Base-by-base conservation (phyloP, 2,797 vertebrate genomes). In the Mormyrops attenuatus region DNA sequence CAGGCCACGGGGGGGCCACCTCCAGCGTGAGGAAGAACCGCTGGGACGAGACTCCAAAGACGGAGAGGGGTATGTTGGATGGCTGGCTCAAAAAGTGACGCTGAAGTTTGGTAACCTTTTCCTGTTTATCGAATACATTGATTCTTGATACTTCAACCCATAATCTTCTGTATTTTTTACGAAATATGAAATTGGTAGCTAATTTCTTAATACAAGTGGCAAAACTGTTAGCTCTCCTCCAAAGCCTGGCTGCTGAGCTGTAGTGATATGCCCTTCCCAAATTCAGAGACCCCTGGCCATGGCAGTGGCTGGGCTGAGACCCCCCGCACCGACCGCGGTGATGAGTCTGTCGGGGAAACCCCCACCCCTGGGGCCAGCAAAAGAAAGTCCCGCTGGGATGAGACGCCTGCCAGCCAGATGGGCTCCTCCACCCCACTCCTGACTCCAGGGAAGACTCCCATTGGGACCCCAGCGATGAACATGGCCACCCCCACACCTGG, bases 401-500 rank as follows among this genome's bases (percentile, higher is more conserved):
- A 99, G 93, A 99, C 99, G 0, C 99, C 99, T 0, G 98, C 98
- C 26, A 99, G 99, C 93, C 98, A 99, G 92, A 99, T 99, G 97
- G 99, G 98, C n/a, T 97, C 98, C 57, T 99, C 98, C 89, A 99
- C 99, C 34, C 99, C 99, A 38, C 95, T 99, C 38, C 95, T 99
- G 41, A 99, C 99, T 0, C 99, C 99, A 47, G 98, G 98, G 89
- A 99, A 99, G 93, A 99, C 99, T 34, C 98, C 99, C 30, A 97
- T 99, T 13, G 99, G 98, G 88, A 99, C 99, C 1, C 99, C 98
- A 87, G 98, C 98, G 34, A 99, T 99, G 99, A 98, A 99, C 93
- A 99, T 99, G 98, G 98, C 98, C 69, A 99, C 98, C 0, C 98
- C 98, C n/a, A 99, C 98, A 20, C 98, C 98, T 94, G 98, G 99